Conservation (phyloP, 2,113 vertebrate genomes). For the Aspidoscelis tigris region DNA sequence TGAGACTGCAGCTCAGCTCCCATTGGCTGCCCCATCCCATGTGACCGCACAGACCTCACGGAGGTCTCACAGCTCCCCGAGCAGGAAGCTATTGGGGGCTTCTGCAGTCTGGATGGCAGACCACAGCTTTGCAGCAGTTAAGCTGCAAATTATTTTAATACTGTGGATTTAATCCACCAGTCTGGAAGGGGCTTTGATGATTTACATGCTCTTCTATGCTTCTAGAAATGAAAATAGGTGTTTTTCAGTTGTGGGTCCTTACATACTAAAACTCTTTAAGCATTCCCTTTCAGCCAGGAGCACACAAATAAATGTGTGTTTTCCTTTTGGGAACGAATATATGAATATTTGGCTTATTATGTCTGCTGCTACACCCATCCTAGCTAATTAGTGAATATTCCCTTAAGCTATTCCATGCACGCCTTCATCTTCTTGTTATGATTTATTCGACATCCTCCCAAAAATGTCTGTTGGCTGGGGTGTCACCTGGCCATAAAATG, state of each 20-base stretch:
- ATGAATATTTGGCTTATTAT: constrained; percentile 6
- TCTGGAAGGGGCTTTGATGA: too few species aligned
- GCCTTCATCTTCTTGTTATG: neutral
- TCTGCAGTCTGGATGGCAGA: too few species aligned
- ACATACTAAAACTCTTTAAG: fast-evolving
- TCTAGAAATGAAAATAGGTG: neutral
- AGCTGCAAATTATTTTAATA: too few species aligned
- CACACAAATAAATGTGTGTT: fast-evolving
- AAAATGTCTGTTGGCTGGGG: neutral
- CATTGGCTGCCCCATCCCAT: too few species aligned
- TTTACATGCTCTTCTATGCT: too few species aligned
- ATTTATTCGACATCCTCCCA: neutral
- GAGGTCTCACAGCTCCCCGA: too few species aligned
- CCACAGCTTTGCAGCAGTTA: too few species aligned
- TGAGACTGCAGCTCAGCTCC: too few species aligned
- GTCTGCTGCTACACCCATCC: constrained; percentile 9
- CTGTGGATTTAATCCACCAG: too few species aligned
- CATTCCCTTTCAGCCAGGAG: neutral
- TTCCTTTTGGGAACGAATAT: neutral
- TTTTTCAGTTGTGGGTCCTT: neutral
- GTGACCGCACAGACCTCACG: too few species aligned
- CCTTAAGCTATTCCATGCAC: neutral
- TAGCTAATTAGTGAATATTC: fast-evolving
- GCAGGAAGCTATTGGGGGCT: too few species aligned
- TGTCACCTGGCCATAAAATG: constrained; percentile 10